Evolutionary conservation across 2,113 vertebrate species (phyloP), one percentile per base, ranked within the genome.

Genomic region (Diadophis punctatus): DNA sequence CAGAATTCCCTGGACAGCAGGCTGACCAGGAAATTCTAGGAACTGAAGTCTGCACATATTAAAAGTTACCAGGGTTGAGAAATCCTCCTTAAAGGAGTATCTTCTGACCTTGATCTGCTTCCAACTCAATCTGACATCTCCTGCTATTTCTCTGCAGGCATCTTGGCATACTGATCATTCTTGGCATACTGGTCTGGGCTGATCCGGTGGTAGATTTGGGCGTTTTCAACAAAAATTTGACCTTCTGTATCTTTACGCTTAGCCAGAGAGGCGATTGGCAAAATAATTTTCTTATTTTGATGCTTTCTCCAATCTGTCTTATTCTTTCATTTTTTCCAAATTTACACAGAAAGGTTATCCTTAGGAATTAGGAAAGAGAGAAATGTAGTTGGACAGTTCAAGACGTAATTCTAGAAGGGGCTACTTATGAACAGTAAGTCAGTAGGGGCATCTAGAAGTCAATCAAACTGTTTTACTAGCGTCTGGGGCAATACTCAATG

Each of bases 201-300:
- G 25, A 46, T 48, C 30, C 58, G 56, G 46, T 86, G 90, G 93
- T 86, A 91, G n/a, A 88, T 95, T 92, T 92, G 84, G 91, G 91
- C 43, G 91, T 22, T 16, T 93, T 92, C 60, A 91, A 86, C 91
- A 85, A 68, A 51, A 92, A 92, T 4, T 93, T 89, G 43, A 48
- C 80, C 87, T 93, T 39, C 60, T 90, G 43, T 3, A 80, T 34
- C 80, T 68, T 51, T 89, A 86, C 43, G 30, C 8, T 30, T 90
- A 56, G n/a, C 88, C 93, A 4, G n/a, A 39, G 3, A n/a, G 10
- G 20, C 4, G 90, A 46, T 46, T 87, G 91, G 27, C 43, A 51
- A 43, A 56, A 90, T 60, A 7, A 63, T 89, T 43, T 0, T 46
- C 0, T 89, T 5, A 18, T 90, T 68, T 16, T 30, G 34, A 43